A percentile compares a stretch with the other conserved stretches of the same genome.
phyloP scores from a whole-genome alignment of 2,113 vertebrate species.

The Parus major region DNA sequence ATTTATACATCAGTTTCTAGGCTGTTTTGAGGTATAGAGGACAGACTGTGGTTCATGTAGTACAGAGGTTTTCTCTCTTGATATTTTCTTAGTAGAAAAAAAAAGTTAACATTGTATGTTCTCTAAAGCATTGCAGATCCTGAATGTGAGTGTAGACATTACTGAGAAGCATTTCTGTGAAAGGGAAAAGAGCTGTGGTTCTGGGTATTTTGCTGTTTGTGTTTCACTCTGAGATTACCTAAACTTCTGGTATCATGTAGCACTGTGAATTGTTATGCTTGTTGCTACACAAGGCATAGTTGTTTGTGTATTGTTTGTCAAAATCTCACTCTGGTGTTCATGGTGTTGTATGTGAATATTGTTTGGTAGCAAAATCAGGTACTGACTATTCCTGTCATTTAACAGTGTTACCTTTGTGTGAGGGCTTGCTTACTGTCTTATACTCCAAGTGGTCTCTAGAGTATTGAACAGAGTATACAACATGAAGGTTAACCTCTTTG shows the following conservation, averaged over 20 bases:
- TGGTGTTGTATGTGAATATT: not conserved
- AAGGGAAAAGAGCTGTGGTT: not conserved
- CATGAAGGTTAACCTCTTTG: not conserved
- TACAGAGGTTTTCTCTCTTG: not conserved
- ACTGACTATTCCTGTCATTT: not conserved
- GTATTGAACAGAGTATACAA: not conserved
- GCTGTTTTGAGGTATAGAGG: not conserved
- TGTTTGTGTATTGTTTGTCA: not conserved
- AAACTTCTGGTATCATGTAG: not conserved
- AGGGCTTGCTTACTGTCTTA: not conserved
- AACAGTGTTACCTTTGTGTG: not conserved
- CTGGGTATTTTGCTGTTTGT: not conserved
- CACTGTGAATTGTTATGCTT: not conserved
- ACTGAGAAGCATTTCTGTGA: not conserved
- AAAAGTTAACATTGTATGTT: not conserved
- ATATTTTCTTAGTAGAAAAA: not conserved
- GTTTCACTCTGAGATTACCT: not conserved
- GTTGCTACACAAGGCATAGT: not conserved
- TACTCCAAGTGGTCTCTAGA: not conserved
- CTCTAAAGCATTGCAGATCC: not conserved
- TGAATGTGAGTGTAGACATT: not conserved
- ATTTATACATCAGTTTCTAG: not conserved
- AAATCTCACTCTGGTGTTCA: not conserved
- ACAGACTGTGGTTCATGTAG: not conserved
- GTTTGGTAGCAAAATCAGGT: not conserved